A percentile compares a stretch with the other conserved stretches of the same genome.
phyloP scores from a whole-genome alignment of 2,113 vertebrate genomes.

The Tachysurus fulvidraco region DNA sequence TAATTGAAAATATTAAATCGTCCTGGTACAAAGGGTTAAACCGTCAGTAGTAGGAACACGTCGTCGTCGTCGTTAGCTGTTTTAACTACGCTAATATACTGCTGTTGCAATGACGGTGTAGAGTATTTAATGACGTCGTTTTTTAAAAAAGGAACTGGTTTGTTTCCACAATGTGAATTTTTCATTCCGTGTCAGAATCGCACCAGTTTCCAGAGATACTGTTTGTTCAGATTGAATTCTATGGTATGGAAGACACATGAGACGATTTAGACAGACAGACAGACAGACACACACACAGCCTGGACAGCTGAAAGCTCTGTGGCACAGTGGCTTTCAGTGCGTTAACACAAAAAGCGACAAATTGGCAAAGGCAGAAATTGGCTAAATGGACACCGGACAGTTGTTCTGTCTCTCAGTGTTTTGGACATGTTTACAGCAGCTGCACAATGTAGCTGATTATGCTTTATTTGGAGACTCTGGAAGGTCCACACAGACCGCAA shows the following conservation, averaged over 20 bases:
- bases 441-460: background rate
- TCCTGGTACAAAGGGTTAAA: background rate
- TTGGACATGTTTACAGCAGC: background rate
- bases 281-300: background rate
- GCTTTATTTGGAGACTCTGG: background rate
- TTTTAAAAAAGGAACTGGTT: background rate
- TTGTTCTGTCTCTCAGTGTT: constrained; percentile 1
- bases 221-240: background rate
- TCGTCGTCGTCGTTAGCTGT: background rate
- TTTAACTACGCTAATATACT: background rate
- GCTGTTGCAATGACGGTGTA: background rate
- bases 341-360: constrained; percentile 3
- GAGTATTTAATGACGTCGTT: background rate
- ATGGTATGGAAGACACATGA: background rate
- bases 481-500: background rate
- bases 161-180: background rate
- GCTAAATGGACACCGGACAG: constrained; percentile 8
- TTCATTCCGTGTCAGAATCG: background rate
- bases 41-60: background rate
- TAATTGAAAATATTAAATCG: too few species aligned
- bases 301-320: constrained; percentile 7
- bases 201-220: background rate
- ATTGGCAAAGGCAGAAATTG: constrained; percentile 13
- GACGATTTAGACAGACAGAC: background rate
- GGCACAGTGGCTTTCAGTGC: constrained; percentile 2